Evolutionary conservation across 1,140 invertebrate genomes (phyloP).

Genomic region (Musca domestica): DNA sequence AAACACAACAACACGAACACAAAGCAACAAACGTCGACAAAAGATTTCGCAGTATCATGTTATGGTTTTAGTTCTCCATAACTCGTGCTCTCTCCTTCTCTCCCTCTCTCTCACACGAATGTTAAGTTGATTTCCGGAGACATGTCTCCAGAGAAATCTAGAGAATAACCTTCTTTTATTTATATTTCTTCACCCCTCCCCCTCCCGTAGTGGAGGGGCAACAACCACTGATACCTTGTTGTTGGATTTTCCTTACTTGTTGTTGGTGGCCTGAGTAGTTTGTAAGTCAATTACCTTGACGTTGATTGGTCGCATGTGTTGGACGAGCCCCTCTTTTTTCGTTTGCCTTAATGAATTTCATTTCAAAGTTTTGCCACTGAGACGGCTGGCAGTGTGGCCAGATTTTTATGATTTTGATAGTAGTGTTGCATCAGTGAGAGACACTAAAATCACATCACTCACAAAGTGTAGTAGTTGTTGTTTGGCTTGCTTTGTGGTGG

Average conservation of each 20-base stretch:
- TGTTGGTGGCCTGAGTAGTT: constrained; percentile 2
- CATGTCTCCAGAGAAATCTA: no score
- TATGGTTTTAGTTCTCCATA: no score
- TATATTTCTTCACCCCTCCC: no score
- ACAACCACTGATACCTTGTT: neutral
- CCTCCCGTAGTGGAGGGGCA: no score
- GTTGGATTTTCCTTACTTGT: neutral
- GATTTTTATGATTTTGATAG: neutral
- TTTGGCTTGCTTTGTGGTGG: no score
- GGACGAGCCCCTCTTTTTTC: constrained; percentile 25
- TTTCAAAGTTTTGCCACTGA: neutral
- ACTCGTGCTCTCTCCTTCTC: no score
- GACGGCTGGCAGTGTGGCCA: neutral
- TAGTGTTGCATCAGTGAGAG: neutral
- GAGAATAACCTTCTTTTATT: no score
- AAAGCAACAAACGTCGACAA: neutral
- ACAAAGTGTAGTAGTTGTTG: no score
- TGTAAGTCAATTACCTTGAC: constrained; percentile 23
- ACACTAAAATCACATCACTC: neutral
- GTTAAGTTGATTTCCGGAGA: no score
- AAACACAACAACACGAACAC: constrained; percentile 1
- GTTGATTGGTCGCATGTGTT: constrained; percentile 21
- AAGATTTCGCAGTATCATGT: constrained; percentile 4
- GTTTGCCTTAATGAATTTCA: constrained; percentile 7
- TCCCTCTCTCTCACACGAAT: no score